phyloP scores from a whole-genome alignment of 2,888 invertebrate species.

The Caenorhabditis virilis region DNA sequence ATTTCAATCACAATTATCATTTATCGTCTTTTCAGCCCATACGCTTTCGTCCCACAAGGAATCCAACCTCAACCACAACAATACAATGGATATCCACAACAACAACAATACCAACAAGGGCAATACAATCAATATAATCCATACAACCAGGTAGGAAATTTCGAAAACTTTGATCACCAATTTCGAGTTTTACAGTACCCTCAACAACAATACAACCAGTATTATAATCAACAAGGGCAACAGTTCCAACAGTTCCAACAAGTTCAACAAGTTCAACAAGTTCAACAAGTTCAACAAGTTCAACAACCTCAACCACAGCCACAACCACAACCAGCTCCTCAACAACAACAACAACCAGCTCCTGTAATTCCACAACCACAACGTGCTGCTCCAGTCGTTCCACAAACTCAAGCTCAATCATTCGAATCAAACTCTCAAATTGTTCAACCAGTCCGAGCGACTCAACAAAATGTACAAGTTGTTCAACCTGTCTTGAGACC shows the following conservation, averaged over 20 bases:
- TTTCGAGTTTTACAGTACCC: too few relatives aligned
- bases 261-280: conserved; percentile 6
- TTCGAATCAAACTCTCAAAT: conserved; percentile 31
- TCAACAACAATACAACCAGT: conserved; percentile 17
- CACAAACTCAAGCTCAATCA: conserved; percentile 20
- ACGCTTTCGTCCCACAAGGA: conserved; percentile 33
- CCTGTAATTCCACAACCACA: not conserved
- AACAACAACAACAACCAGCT: conserved; percentile 3
- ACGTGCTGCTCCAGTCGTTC: too few relatives aligned
- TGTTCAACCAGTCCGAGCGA: conserved; percentile 31
- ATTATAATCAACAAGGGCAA: conserved; percentile 7
- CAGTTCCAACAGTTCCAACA: conserved; percentile 10
- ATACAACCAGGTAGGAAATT: conserved; percentile 25
- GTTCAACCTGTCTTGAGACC: conserved; percentile 14
- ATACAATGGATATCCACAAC: conserved; percentile 37
- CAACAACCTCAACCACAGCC: conserved; percentile 6
- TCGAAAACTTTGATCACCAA: too few relatives aligned
- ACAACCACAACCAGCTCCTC: not conserved
- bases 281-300: conserved; percentile 1
- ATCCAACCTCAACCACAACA: conserved; percentile 21
- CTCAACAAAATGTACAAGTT: conserved; percentile 27
- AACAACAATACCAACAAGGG: conserved; percentile 4
- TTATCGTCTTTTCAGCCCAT: conserved; percentile 22
- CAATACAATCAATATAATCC: conserved; percentile 8
- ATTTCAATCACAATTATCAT: too few relatives aligned